A percentile compares a stretch with the other conserved stretches of the same genome.
These are phyloP conservation scores for Parnassius orleans DNA, from an alignment of 2,888 invertebrate species.

Conservation along the genomic window DNA sequence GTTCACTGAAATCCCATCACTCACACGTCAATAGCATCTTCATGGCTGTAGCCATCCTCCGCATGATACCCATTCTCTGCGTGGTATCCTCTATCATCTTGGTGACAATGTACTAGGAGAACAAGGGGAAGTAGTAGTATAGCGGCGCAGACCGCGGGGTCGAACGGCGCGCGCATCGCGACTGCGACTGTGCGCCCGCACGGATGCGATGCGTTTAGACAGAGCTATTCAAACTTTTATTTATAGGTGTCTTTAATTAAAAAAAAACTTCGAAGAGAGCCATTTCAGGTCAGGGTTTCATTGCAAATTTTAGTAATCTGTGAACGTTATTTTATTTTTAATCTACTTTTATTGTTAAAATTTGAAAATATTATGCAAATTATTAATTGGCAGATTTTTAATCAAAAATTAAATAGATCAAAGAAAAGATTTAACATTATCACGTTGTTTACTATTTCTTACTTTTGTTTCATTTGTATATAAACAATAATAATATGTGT, in stretches of 20 bases:
- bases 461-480: too few relatives aligned
- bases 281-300: not conserved
- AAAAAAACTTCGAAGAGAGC: constrained; percentile 1
- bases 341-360: too few relatives aligned
- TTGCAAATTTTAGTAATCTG: constrained; percentile 1
- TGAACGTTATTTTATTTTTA: constrained; percentile 6
- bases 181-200: constrained; percentile 55
- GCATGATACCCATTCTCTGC: constrained; percentile 65
- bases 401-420: too few relatives aligned
- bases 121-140: constrained; percentile 55
- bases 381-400: too few relatives aligned
- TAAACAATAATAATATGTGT: too few relatives aligned
- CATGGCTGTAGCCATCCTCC: constrained; percentile 59
- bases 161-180: constrained; percentile 72
- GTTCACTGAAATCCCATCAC: constrained; percentile 44
- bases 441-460: too few relatives aligned
- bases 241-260: constrained; percentile 19
- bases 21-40: constrained; percentile 72
- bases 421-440: too few relatives aligned
- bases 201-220: constrained; percentile 61
- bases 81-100: constrained; percentile 62
- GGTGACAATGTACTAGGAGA: constrained; percentile 59
- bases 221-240: constrained; percentile 58
- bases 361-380: too few relatives aligned
- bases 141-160: constrained; percentile 55